Conservation (phyloP, 2,113 vertebrate species). For the Ranitomeya imitator region DNA sequence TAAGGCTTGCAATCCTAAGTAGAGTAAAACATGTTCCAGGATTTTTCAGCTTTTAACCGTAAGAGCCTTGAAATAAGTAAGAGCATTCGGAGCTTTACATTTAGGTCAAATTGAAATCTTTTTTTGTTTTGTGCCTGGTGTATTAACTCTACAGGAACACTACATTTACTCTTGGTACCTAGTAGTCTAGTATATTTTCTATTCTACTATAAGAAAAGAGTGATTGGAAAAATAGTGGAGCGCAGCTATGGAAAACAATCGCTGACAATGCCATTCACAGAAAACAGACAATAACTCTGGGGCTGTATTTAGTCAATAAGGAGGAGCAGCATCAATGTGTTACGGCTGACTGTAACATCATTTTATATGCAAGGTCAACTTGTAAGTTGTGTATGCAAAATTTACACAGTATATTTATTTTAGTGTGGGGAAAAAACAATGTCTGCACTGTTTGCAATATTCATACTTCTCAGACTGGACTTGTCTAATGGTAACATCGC, state of each 20-base stretch:
- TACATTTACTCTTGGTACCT: not conserved
- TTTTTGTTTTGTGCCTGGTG: not conserved
- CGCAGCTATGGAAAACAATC: not conserved
- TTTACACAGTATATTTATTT: not conserved
- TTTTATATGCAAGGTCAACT: not conserved
- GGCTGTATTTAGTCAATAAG: not conserved
- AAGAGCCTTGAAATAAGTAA: not conserved
- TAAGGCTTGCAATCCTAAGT: not conserved
- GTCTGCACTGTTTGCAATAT: not conserved
- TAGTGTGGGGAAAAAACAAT: no score
- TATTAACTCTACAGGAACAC: not conserved
- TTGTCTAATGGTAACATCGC: no score
- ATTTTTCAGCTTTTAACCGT: not conserved
- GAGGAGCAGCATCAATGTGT: not conserved
- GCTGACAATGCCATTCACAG: not conserved
- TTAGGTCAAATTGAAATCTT: constrained; percentile 7
- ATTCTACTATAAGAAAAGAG: not conserved
- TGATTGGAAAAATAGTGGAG: not conserved
- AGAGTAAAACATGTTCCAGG: not conserved
- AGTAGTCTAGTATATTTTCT: not conserved
- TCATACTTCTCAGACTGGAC: no score
- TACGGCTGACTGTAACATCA: not conserved
- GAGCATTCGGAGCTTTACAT: not conserved
- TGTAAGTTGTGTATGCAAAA: not conserved
- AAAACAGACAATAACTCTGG: not conserved